A percentile compares a stretch with the other conserved stretches of the same genome.
These are phyloP conservation scores for Brenthis daphne DNA, from an alignment of 2,888 invertebrate genomes.

Conservation along the genomic window DNA sequence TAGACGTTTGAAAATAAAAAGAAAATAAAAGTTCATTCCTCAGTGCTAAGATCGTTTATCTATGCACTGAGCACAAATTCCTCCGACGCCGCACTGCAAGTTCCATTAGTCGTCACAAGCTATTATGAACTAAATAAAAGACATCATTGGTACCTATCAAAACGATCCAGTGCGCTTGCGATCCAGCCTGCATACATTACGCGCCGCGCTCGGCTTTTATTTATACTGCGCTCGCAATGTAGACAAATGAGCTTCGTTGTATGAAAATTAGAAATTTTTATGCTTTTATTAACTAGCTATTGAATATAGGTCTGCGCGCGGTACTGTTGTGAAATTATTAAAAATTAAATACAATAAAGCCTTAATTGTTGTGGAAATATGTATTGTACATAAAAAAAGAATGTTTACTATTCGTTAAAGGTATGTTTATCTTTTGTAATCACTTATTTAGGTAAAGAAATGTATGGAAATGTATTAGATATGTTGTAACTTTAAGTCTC, in stretches of 20 bases:
- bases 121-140: constrained; percentile 6
- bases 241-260: constrained; percentile 9
- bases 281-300: too few relatives aligned
- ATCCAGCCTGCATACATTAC: not conserved
- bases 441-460: too few relatives aligned
- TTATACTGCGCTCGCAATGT: not conserved
- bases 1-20: not conserved
- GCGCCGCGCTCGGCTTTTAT: not conserved
- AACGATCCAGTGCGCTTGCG: constrained; percentile 1
- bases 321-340: too few relatives aligned
- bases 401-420: too few relatives aligned
- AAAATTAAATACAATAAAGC: too few relatives aligned
- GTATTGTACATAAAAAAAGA: too few relatives aligned
- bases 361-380: too few relatives aligned
- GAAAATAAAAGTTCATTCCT: not conserved
- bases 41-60: constrained; percentile 3
- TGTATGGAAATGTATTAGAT: too few relatives aligned
- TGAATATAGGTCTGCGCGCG: too few relatives aligned
- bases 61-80: constrained; percentile 4
- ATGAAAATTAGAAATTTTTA: not conserved
- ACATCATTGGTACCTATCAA: not conserved
- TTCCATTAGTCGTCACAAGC: constrained; percentile 8
- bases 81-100: constrained; percentile 8
- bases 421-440: too few relatives aligned
- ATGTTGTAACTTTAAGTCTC: too few relatives aligned